phyloP scores from a whole-genome alignment of 2,113 vertebrate genomes.

The Tragulus kanchil region DNA sequence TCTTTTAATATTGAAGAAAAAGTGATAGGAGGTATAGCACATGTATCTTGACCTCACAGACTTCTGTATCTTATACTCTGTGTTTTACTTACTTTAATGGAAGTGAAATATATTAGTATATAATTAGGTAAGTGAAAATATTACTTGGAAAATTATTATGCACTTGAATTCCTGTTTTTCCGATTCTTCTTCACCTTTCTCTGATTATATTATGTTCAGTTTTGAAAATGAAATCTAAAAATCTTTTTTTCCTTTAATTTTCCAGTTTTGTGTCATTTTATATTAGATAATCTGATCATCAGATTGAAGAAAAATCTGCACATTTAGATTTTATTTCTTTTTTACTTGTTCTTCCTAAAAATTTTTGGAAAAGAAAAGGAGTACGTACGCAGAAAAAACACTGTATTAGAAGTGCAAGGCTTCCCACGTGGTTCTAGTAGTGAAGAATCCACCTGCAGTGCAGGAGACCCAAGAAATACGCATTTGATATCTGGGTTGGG shows the following conservation, averaged over 20 bases:
- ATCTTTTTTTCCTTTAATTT: background rate
- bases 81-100: conserved; percentile 18
- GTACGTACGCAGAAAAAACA: background rate
- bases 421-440: too few species aligned
- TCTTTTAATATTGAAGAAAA: background rate
- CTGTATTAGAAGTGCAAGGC: background rate
- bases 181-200: background rate
- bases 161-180: background rate
- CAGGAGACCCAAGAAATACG: too few species aligned
- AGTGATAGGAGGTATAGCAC: background rate
- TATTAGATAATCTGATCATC: background rate
- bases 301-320: background rate
- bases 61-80: background rate
- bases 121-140: background rate
- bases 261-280: background rate
- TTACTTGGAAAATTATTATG: background rate
- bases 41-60: background rate
- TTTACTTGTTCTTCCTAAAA: background rate
- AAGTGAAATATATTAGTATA: background rate
- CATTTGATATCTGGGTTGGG: too few species aligned
- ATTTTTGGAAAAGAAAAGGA: background rate
- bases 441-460: too few species aligned
- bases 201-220: background rate
- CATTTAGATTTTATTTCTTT: conserved; percentile 12
- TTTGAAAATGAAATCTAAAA: conserved; percentile 1